phyloP scores from a whole-genome alignment of 2,797 vertebrate genomes.

The Hemibagrus guttatus region DNA sequence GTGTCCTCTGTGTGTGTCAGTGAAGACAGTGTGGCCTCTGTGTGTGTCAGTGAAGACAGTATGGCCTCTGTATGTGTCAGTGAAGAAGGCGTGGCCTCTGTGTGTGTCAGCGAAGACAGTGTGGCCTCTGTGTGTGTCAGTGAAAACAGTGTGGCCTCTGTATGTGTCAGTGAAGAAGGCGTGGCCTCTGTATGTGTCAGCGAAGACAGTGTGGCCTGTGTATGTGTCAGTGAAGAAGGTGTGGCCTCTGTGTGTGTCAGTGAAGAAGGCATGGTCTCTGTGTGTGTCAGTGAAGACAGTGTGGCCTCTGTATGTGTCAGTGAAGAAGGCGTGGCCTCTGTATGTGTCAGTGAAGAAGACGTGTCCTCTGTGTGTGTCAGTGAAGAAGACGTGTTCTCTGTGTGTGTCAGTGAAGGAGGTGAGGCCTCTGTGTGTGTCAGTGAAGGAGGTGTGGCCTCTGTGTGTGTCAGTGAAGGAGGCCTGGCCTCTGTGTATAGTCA shows the following conservation, averaged over 20 bases:
- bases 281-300: neutral
- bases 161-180: neutral
- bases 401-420: no score
- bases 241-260: neutral
- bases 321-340: no score
- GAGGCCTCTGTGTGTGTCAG: no score
- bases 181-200: neutral
- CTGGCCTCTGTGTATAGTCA: no score
- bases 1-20: neutral
- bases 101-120: no score
- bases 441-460: no score
- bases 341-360: no score
- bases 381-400: no score
- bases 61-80: neutral
- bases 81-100: neutral
- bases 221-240: neutral
- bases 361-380: no score
- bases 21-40: no score
- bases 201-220: neutral
- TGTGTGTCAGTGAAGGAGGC: no score
- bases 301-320: neutral
- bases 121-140: neutral
- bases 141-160: neutral
- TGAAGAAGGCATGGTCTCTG: neutral
- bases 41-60: no score